Percentiles rank a stretch among this genome's conserved stretches.
Conservation (phyloP, 2,797 vertebrate species). For the Taeniopygia guttata region DNA sequence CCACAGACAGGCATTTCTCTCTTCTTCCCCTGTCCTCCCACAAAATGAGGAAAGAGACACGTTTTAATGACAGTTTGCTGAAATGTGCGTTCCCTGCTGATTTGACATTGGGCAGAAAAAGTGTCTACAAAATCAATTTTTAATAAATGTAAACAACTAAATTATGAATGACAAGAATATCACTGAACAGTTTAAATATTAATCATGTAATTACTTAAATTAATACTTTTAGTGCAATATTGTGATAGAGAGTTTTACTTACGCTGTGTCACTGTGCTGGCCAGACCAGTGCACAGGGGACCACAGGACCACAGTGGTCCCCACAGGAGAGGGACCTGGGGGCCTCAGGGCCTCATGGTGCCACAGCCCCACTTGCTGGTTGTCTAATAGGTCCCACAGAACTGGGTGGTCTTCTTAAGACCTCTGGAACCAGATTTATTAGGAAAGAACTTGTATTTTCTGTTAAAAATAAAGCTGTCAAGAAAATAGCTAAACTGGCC, state of each 20-base stretch:
- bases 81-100: constrained; percentile 12
- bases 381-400: neutral
- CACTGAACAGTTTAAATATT: constrained; percentile 68
- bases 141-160: constrained; percentile 69
- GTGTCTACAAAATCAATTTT: constrained; percentile 66
- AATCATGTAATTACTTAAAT: constrained; percentile 66
- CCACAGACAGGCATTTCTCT: neutral
- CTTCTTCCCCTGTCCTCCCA: neutral
- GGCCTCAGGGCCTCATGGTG: neutral
- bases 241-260: neutral
- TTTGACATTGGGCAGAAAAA: constrained; percentile 64
- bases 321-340: neutral
- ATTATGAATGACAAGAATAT: constrained; percentile 71
- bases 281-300: neutral
- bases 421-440: neutral
- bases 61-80: neutral
- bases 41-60: neutral
- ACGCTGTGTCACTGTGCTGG: accelerated
- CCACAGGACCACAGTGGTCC: accelerated
- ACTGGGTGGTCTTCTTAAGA: neutral
- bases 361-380: neutral
- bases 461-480: neutral
- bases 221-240: constrained; percentile 43
- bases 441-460: neutral
- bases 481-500: neutral